Base-by-base conservation (phyloP, 2,888 invertebrate genomes). In the Cecidostiba fungosa region DNA sequence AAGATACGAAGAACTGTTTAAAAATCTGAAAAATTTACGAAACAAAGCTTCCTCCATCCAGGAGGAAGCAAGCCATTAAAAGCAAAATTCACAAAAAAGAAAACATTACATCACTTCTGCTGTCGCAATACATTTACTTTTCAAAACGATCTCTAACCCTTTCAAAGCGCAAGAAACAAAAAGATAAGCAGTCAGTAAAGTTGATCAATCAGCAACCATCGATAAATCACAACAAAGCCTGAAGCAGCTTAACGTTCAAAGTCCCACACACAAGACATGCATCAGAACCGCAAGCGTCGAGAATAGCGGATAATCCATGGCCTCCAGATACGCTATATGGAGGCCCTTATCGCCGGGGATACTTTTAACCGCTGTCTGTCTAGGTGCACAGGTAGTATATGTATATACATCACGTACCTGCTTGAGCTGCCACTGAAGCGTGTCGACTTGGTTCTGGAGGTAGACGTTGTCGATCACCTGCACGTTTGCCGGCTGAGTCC, bases 351-450 rank as follows among this genome's bases (percentile, higher is more conserved):
- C 29, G 29, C 14, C 29, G 23, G 26, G 66, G 12, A 8, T 23
- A 26, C 12, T 12, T 62, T 26, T 62, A 62, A 54, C 26, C 62
- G 26, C 12, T 62, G 23, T 62, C 62, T 12, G 10, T 62, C 23
- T 62, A 23, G 6, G 6, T 23, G n/a, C 6, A 62, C 26, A 12
- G 3, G 1, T 10, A 26, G 8, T 36, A 23, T 26, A 14, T 12
- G 62, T 62, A 23, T 62, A 62, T 62, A 62, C 26, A 62, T 5
- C 19, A 70, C 72, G 23, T 94, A 96, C 96, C 95, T 96, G 96
- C 92, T 95, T 95, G 73, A 96, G 92, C 91, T 96, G 96, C 96
- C 96, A 96, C 91, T 96, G 95, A 87, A 96, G 93, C 19, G 96
- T 96, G 90, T 96, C 95, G 73, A 96, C 95, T 92, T 96, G 96